phyloP scores from a whole-genome alignment of 2,888 invertebrate species.

The Sericinus montela region DNA sequence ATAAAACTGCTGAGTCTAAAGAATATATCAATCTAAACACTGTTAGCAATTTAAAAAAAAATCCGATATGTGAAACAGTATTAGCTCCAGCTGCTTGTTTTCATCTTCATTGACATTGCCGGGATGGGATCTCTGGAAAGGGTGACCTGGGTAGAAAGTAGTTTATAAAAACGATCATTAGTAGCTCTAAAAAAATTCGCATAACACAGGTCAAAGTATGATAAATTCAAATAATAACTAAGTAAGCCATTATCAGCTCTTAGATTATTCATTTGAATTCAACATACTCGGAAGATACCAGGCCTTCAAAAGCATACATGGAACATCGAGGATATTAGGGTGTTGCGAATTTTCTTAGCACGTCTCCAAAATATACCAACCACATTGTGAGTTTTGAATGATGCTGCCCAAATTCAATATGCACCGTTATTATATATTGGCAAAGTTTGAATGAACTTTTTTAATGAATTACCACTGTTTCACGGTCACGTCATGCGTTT shows the following conservation, averaged over 20 bases:
- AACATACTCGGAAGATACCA: constrained; percentile 24
- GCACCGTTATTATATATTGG: constrained; percentile 51
- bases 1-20: not conserved
- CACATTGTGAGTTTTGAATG: constrained; percentile 71
- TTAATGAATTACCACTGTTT: constrained; percentile 3
- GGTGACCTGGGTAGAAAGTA: constrained; percentile 68
- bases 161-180: constrained; percentile 38
- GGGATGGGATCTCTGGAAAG: constrained; percentile 74
- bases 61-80: constrained; percentile 17
- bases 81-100: constrained; percentile 77
- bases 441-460: constrained; percentile 38
- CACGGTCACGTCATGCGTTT: constrained; percentile 56
- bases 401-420: constrained; percentile 68
- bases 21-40: constrained; percentile 10
- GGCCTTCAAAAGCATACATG: constrained; percentile 14
- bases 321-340: constrained; percentile 17
- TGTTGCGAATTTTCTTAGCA: constrained; percentile 51
- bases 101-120: constrained; percentile 69
- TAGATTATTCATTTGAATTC: constrained; percentile 23
- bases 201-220: constrained; percentile 26
- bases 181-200: constrained; percentile 50
- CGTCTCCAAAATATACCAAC: constrained; percentile 31
- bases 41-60: constrained; percentile 6
- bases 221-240: constrained; percentile 26
- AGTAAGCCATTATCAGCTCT: not conserved